Base-by-base conservation (phyloP, 2,888 invertebrate species). In the Parnassius apollo region DNA sequence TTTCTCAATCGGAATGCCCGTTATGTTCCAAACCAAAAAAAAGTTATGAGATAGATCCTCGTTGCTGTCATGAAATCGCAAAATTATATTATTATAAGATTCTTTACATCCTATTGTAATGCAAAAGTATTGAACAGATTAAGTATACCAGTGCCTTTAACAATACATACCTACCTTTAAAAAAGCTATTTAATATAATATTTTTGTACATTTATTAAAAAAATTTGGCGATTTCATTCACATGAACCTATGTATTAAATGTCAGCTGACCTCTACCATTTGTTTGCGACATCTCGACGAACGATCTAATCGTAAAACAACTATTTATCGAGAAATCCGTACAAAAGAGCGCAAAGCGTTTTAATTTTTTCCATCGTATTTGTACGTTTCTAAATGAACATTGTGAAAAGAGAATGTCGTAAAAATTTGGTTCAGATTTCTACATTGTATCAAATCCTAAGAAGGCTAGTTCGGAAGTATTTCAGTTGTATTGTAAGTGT, bases 71-170 rank as follows among this genome's bases (percentile, higher is more conserved):
- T 66, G 77, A 80, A 83, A 83, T 85, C 83, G 85, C 85, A 74
- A 79, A 75, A 68, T 77, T 75, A 72, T 72, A 72, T 72, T 74
- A 72, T 72, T 74, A 65, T 78, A 69, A 71, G 64, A 60, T 57
- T 59, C 42, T 48, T 48, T 69, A 69, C 70, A 75, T 71, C 53
- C 73, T 76, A 70, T 75, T 75, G 70, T 76, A 70, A 72, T 69
- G 66, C 82, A 77, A 81, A 81, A 75, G 75, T 83, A 79, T 81
- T 72, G 73, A 75, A 81, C 85, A 81, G 76, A 70, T 71, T 82
- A 85, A 81, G 78, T 76, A 79, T 85, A 89, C 90, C 91, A 91
- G 91, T 91, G 91, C 91, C 91, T 91, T 91, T 79, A 79, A 86
- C 85, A 84, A 89, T 85, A 89, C 90, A 91, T 90, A 91, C 91